Base-by-base conservation (phyloP, 2,113 vertebrate genomes). In the Rutilus rutilus region DNA sequence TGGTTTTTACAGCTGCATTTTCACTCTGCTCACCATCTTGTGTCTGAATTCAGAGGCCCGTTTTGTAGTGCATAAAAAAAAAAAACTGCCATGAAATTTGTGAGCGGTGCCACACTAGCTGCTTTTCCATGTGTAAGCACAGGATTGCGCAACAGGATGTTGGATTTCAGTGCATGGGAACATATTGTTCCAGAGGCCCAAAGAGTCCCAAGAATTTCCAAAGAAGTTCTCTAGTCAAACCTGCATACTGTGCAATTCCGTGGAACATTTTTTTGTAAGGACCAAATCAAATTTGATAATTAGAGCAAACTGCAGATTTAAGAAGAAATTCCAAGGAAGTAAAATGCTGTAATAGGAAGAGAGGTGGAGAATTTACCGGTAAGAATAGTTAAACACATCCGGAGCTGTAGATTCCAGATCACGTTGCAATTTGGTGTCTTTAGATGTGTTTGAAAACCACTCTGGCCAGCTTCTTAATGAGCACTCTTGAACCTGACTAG, bases 101-200 rank as follows among this genome's bases (percentile, higher is more conserved):
- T 14, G 5, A 78, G 39, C 1, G 1, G 15, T 65, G 1, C 15
- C 15, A n/a, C 1, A 62, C 8, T n/a, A 30, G 42, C n/a, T 62
- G 36, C 11, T 80, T 64, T 27, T 30, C 23, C n/a, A 47, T 27
- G 11, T 65, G 59, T 42, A 23, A 81, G 25, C 59, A 47, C 42
- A 50, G 15, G 23, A 25, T 81, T 81, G 60, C 25, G 7, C 42
- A 65, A 81, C 78, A 81, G 79, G 79, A 65, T 47, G 60, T 81
- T 4, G 45, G 52, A 52, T 21, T 47, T 30, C 39, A 25, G 42
- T 25, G 2, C 2, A 21, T 65, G 25, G 5, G 39, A 19, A 81
- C 39, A 2, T 4, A 30, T 67, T 50, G 25, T 81, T 67, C 79
- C 42, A 64, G 39, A 65, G 8, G 15, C 25, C 15, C 9, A 4